Base-by-base conservation (phyloP, 1,140 invertebrate species). In the Reticulitermes speratus region DNA sequence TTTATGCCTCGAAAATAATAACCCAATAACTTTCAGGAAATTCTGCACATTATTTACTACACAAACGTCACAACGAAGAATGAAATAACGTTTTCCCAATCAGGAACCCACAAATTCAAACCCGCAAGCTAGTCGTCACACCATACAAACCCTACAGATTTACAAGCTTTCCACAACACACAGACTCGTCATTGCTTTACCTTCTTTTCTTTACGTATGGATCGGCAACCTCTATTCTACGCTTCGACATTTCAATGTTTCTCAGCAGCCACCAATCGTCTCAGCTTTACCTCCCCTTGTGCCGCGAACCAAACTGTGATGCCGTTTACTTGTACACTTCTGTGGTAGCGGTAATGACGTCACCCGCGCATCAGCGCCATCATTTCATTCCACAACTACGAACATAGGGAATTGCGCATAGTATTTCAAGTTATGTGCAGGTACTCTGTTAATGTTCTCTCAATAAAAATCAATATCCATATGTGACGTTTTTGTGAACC, bases 171-270 rank as follows among this genome's bases (percentile, higher is more conserved):
- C 8, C 2, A 55, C 19, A 55, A 16, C 52, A 55, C 2, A 21
- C 5, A 55, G 0, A 16, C 14, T 55, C 19, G 19, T 5, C 19
- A 55, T 9, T 52, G 19, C 45, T 30, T 93, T 90, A 96, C 96
- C 93, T 92, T 91, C 94, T 95, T 89, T 94, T 93, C 89, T 96
- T 96, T 85, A 96, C 92, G 90, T 96, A 96, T 8, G 96, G 95
- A 90, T 97, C 96, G 88, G 95, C 93, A 45, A 96, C 95, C 92
- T 97, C 96, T 89, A 97, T 96, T 89, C 96, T 93, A 88, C 96
- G 92, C 90, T 96, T 97, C 32, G 96, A 96, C 96, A 97, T 97
- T 69, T 81, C 82, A 48, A 32, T 19, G 83, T 25, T 59, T 45
- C 30, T 65, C n/a, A 82, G 48, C 23, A 55, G 9, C 84, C 86